These are phyloP conservation scores for Ophioderma brevispina DNA, from an alignment of 35 echinoderm and acorn worm genomes.

Conservation along the genomic window DNA sequence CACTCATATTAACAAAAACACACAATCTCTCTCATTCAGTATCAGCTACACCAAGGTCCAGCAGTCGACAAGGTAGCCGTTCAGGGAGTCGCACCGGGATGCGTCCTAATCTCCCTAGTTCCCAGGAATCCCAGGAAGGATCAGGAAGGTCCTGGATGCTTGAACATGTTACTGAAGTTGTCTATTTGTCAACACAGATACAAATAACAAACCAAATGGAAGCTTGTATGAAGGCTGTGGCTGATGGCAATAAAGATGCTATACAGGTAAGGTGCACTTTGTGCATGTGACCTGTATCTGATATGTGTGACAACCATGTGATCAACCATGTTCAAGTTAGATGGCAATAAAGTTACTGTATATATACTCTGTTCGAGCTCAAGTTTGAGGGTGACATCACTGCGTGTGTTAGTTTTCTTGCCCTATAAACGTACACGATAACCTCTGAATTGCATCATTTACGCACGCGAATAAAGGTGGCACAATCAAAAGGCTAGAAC, in stretches of 20 bases:
- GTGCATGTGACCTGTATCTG: neutral
- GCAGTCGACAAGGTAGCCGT: conserved; percentile 70
- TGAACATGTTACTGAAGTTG: conserved; percentile 92
- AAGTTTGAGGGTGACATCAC: too few species aligned
- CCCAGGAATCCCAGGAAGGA: conserved; percentile 59
- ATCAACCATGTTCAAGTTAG: too few species aligned
- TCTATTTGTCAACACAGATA: conserved; percentile 90
- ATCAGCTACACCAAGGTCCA: neutral
- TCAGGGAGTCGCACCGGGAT: conserved; percentile 65
- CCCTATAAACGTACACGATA: too few species aligned
- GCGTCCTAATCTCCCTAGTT: conserved; percentile 35
- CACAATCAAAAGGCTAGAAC: too few species aligned
- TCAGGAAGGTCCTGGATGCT: conserved; percentile 83
- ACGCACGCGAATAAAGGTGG: too few species aligned
- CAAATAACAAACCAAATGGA: conserved; percentile 91
- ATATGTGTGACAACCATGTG: neutral
- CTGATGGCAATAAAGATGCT: conserved; percentile 76
- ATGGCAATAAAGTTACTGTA: too few species aligned
- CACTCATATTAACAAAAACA: too few species aligned
- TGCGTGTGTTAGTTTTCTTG: too few species aligned
- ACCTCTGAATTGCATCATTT: too few species aligned
- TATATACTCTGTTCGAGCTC: too few species aligned
- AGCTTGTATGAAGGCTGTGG: conserved; percentile 71
- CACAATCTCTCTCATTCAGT: neutral
- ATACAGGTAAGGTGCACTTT: conserved; percentile 79